Base-by-base conservation (phyloP, 2,888 invertebrate species). In the Flexamia atlantica region DNA sequence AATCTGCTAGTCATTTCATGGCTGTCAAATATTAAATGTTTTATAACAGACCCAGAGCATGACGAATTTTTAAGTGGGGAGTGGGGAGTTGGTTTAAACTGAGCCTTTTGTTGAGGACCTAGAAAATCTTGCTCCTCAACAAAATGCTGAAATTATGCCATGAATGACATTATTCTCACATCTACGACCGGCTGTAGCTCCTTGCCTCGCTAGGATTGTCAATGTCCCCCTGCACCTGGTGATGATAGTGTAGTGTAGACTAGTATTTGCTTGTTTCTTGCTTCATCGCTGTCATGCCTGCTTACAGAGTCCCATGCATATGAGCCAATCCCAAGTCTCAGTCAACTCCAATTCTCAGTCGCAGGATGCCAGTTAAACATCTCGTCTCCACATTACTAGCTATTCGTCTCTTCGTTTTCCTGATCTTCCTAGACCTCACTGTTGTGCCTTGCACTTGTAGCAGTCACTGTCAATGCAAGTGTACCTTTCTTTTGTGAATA, bases 221-320 rank as follows among this genome's bases (percentile, higher is more conserved):
- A n/a, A n/a, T n/a, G n/a, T n/a, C n/a, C n/a, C n/a, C 23, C 17
- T 57, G 57, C 57, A 57, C 57, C 23, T 23, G 36, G 36, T 36
- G 36, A 36, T 36, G 36, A 36, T 57, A 23, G 57, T 17, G 64
- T 64, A 64, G 64, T 28, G 64, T 64, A 64, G 64, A 2, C 5
- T 64, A 64, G 64, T 25, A 30, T 9, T 46, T 10, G 46, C 46
- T 46, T 46, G 46, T 46, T 46, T 14, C 9, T 14, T 64, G 64
- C 64, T 64, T 64, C 28, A 64, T 30, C 30, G 64, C 70, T 36
- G 30, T 76, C 42, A 40, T 42, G 76, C 76, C 36, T 76, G 76
- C 76, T 76, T 76, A 12, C 79, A 79, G 79, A 79, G 79, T 36
- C 79, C 79, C 30, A 76, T 76, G 76, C 68, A 60, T 14, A 68